phyloP scores from a whole-genome alignment of 2,797 vertebrate species.

The Artibeus lituratus region DNA sequence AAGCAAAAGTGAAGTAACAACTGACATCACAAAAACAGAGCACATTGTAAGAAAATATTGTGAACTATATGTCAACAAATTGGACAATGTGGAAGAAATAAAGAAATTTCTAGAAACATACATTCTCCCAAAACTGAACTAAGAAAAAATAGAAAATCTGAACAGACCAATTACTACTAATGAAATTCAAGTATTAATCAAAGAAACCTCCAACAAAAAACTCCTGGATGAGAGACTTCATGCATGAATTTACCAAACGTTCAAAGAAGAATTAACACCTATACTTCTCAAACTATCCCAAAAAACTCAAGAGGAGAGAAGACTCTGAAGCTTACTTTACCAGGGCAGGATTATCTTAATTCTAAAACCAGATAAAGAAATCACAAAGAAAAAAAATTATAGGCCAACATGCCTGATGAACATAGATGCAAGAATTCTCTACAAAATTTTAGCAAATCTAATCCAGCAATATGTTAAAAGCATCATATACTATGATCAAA shows the following conservation, averaged over 20 bases:
- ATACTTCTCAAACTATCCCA: not conserved
- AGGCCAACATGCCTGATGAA: not conserved
- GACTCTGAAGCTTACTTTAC: not conserved
- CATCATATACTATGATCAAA: not conserved
- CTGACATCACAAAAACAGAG: not conserved
- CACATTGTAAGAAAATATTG: not conserved
- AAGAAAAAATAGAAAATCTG: not conserved
- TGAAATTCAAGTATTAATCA: not conserved
- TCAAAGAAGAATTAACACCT: not conserved
- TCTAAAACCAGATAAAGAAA: not conserved
- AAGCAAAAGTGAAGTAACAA: not conserved
- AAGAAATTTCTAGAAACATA: not conserved
- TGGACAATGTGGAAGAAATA: not conserved
- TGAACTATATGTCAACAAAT: not conserved
- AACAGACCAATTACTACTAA: not conserved
- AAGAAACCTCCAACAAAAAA: not conserved
- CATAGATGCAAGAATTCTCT: not conserved
- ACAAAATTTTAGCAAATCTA: not conserved
- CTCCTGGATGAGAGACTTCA: not conserved
- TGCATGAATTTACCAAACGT: not conserved
- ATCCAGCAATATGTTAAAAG: not conserved
- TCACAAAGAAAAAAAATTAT: not conserved
- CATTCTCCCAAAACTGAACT: not conserved
- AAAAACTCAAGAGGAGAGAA: not conserved
- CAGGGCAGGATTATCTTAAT: not conserved